phyloP scores from a whole-genome alignment of 1,140 invertebrate genomes.

The Archegozetes longisetosus region DNA sequence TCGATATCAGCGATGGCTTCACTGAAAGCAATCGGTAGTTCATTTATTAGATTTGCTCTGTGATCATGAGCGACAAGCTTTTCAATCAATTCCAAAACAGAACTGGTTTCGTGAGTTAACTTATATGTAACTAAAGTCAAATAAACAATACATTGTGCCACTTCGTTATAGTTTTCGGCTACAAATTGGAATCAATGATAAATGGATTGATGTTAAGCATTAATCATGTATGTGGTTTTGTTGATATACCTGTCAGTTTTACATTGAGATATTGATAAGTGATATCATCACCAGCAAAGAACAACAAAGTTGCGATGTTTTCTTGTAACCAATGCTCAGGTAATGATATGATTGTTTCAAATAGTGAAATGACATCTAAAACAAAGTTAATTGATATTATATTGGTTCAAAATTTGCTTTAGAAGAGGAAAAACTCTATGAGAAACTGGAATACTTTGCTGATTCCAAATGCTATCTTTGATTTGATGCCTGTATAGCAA shows the following conservation, averaged over 20 bases:
- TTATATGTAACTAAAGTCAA: neutral
- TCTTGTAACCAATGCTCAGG: neutral
- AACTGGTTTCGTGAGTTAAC: neutral
- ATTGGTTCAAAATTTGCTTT: too few species aligned
- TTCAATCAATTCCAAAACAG: neutral
- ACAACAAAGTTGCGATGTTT: neutral
- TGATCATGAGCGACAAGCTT: neutral
- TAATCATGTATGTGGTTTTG: too few species aligned
- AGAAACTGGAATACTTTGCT: too few species aligned
- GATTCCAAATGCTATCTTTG: too few species aligned
- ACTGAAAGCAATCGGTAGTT: constrained; percentile 3
- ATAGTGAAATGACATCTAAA: neutral
- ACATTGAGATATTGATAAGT: neutral
- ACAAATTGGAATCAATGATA: neutral
- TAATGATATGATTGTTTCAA: neutral
- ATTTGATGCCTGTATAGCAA: neutral
- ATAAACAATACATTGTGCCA: neutral
- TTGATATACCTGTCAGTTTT: neutral
- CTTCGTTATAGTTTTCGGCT: neutral
- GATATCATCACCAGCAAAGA: neutral
- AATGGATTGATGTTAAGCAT: neutral
- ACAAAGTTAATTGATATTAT: too few species aligned
- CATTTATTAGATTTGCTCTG: neutral
- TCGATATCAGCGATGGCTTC: constrained; percentile 1
- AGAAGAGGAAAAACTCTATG: too few species aligned